phyloP scores from a whole-genome alignment of 2,888 invertebrate species.

The Zelleria hepariella region DNA sequence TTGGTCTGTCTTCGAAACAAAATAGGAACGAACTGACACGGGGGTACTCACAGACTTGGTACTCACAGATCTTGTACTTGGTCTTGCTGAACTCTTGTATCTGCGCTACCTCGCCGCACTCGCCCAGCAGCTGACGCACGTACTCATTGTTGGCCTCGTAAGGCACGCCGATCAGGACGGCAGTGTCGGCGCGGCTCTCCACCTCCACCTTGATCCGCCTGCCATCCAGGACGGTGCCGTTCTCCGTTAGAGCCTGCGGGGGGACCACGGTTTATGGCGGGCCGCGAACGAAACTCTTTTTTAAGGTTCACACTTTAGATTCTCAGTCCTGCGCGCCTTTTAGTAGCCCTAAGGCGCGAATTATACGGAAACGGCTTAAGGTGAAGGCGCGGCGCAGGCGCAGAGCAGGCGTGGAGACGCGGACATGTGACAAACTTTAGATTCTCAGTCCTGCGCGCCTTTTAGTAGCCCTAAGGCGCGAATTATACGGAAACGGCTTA shows the following conservation, averaged over 20 bases:
- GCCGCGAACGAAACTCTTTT: neutral
- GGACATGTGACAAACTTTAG: no score
- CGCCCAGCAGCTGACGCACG: slow-evolving; percentile 53
- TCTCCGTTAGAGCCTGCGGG: slow-evolving; percentile 51
- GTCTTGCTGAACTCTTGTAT: slow-evolving; percentile 70
- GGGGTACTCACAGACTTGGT: no score
- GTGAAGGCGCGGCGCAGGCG: no score
- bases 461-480: no score
- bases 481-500: no score
- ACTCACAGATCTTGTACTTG: slow-evolving; percentile 66
- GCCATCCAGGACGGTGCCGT: slow-evolving; percentile 52
- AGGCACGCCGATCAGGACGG: slow-evolving; percentile 65
- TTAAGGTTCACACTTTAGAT: no score
- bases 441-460: no score
- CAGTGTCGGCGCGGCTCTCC: slow-evolving; percentile 61
- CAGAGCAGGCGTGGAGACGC: no score
- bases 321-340: no score
- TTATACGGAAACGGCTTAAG: no score
- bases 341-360: no score
- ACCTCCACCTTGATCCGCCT: slow-evolving; percentile 45
- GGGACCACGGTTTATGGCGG: neutral
- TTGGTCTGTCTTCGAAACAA: no score
- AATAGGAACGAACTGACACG: neutral
- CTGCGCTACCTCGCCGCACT: slow-evolving; percentile 62
- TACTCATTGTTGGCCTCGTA: slow-evolving; percentile 62